phyloP scores from a whole-genome alignment of 2,113 vertebrate species.

The Conger conger region DNA sequence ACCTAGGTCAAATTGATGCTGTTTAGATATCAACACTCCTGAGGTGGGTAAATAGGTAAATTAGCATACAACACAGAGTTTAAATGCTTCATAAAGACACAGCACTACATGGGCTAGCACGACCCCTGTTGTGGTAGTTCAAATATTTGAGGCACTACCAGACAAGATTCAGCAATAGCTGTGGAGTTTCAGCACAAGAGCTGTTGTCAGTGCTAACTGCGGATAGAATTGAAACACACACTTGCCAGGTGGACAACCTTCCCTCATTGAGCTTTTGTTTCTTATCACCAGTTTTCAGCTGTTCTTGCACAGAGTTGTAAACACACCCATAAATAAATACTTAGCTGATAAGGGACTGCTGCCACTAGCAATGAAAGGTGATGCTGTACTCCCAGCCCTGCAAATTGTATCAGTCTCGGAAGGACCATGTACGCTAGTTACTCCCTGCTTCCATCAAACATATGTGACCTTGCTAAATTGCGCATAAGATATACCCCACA shows the following conservation, averaged over 20 bases:
- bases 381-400: not conserved
- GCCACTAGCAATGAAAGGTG: not conserved
- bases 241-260: not conserved
- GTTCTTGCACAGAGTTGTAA: not conserved
- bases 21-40: no score
- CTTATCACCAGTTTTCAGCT: conserved; percentile 15
- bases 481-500: not conserved
- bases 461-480: no score
- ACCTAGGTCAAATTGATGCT: no score
- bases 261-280: conserved; percentile 5
- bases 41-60: no score
- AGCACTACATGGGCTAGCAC: no score
- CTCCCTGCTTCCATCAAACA: no score
- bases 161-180: no score
- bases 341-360: conserved; percentile 19
- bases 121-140: no score
- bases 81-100: no score
- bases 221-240: not conserved
- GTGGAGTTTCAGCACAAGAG: not conserved
- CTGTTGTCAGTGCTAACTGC: not conserved
- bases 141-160: no score
- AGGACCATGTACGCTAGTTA: no score
- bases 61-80: no score
- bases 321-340: conserved; percentile 25
- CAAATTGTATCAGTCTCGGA: not conserved